Base-by-base conservation (phyloP, 2,888 invertebrate species). In the Drosophila diplacantha region DNA sequence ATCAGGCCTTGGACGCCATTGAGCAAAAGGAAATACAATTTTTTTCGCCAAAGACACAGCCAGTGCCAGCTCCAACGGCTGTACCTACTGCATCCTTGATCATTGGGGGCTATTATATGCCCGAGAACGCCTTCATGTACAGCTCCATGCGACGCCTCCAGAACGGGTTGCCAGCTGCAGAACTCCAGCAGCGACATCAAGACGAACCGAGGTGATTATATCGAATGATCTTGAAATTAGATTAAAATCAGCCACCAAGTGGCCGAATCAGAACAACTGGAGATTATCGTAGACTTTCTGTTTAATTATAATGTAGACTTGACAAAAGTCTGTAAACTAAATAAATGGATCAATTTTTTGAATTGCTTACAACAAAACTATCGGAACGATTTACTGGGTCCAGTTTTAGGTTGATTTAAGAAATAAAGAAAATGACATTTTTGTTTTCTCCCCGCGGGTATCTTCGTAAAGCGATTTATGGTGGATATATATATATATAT, bases 1-100 rank as follows among this genome's bases (percentile, higher is more conserved):
- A 89, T 55, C 81, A 86, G 63, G 89, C 89, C 2, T 69, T 86
- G 14, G 89, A 89, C 68, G 89, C 88, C 24, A 85, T 88, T 66
- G 89, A 89, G 64, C 82, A 73, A 24, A 85, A 81, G 34, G 72
- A 80, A 39, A 63, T 72, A 46, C 62, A 64, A 1, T 24, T 12
- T n/a, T 20, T 20, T 12, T 8, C 41, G n/a, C 24, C 24, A 11
- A 38, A 24, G 8, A 5, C 5, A 11, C 12, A 29, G 9, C 5
- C 53, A 4, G 14, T 24, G 7, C 20, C 57, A 44, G 6, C 35
- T 18, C n/a, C 52, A 34, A 2, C 12, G 14, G 20, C 11, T n/a
- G 18, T 24, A 24, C 39, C 16, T 6, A 2, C 22, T 6, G 29
- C 37, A 5, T 9, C 37, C 0, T 5, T 46, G 5, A 7, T n/a